Base-by-base conservation (phyloP, 2,113 vertebrate species). In the Canis aureus region DNA sequence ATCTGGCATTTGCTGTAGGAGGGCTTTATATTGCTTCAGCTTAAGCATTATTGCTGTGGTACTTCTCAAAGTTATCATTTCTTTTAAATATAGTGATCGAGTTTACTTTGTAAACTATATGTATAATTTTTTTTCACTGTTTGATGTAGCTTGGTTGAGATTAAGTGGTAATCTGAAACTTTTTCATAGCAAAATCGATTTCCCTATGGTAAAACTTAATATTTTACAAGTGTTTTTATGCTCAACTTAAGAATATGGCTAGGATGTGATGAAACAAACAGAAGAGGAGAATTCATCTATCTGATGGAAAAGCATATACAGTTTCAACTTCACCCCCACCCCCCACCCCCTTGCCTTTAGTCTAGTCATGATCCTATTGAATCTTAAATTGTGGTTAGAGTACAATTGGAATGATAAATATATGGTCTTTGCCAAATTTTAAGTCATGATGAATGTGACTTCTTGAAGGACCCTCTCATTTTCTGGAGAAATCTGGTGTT, bases 111-210 rank as follows among this genome's bases (percentile, higher is more conserved):
- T 97, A 94, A 95, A 82, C 60, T 81, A 87, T 98, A 91, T 89
- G 80, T 97, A 59, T 98, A 98, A 98, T 98, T 98, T 95, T 85
- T 85, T 97, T 98, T 98, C 89, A 96, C 79, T 97, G 59, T 97
- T 92, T 98, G 71, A 95, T 97, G 69, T 98, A 97, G 92, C 97
- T 97, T 98, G 97, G 93, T 95, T 98, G 98, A 98, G 97, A 98
- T 98, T 98, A 98, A 98, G 87, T 97, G 87, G 96, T 95, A 96
- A 98, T 43, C 19, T 96, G 97, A 98, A 98, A 97, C 98, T 86
- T 98, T 98, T 96, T 98, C 98, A 97, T 76, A 98, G 96, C 96
- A 98, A 98, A 98, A 98, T 98, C 96, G 98, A 97, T 98, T 98
- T 98, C 97, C 96, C 94, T 93, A 15, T 98, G 97, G 98, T 97